phyloP scores from a whole-genome alignment of 2,797 vertebrate species.

The Sarcophilus harrisii region DNA sequence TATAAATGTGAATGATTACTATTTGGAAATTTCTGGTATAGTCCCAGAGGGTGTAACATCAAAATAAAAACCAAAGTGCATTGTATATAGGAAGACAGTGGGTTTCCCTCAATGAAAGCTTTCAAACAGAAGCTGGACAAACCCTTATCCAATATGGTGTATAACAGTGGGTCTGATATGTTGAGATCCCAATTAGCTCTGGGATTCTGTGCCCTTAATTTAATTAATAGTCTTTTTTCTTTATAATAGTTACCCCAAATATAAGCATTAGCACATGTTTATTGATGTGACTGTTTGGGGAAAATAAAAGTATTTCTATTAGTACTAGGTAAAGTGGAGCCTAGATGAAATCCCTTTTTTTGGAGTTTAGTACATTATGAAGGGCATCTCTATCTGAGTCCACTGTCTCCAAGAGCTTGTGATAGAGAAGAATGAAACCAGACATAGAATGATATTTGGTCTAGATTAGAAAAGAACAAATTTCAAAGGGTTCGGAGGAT shows the following conservation, averaged over 20 bases:
- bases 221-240: neutral
- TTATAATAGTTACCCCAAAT: neutral
- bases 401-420: neutral
- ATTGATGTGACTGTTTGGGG: neutral
- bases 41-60: neutral
- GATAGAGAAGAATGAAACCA: neutral
- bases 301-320: neutral
- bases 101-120: neutral
- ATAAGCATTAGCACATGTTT: neutral
- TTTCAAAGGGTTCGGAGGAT: neutral
- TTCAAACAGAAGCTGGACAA: neutral
- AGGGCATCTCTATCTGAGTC: neutral
- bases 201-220: neutral
- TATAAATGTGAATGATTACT: neutral
- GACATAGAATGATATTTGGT: neutral
- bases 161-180: neutral
- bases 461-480: neutral
- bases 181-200: neutral
- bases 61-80: neutral
- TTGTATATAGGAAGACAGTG: neutral
- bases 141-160: neutral
- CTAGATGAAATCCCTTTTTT: neutral
- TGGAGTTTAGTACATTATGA: neutral
- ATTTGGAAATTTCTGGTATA: neutral
- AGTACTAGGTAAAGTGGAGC: neutral